Evolutionary conservation across 1,140 invertebrate species (phyloP).

Genomic region (Neoseiulus cucumeris): DNA sequence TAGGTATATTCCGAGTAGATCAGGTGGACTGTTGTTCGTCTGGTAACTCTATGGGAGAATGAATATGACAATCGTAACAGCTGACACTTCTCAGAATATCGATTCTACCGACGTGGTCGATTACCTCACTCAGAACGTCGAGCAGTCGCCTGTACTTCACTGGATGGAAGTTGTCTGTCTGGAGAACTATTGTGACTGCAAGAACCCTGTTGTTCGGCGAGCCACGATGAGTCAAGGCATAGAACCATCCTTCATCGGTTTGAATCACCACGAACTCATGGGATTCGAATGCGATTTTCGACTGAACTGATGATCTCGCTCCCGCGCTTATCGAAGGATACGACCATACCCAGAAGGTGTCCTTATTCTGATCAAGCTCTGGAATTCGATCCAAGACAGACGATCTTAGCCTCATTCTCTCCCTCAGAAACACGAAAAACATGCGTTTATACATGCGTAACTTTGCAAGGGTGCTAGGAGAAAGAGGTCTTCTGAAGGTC

Average conservation of each 20-base stretch:
- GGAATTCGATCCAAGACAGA: background rate
- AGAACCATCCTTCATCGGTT: background rate
- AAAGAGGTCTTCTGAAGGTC: too few relatives aligned
- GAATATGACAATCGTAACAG: background rate
- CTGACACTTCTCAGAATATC: background rate
- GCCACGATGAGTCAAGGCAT: background rate
- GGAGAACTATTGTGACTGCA: background rate
- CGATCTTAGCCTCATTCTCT: too few relatives aligned
- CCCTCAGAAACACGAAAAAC: too few relatives aligned
- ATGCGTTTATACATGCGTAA: too few relatives aligned
- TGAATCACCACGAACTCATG: background rate
- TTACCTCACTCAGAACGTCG: background rate
- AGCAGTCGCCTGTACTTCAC: background rate
- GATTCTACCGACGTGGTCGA: background rate
- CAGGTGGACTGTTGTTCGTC: background rate
- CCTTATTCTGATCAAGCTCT: background rate
- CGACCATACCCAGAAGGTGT: background rate
- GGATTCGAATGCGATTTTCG: background rate
- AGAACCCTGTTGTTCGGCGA: background rate
- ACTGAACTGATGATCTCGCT: background rate
- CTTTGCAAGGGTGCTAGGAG: too few relatives aligned
- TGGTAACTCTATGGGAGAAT: background rate
- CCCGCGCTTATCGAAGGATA: background rate
- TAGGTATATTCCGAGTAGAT: background rate
- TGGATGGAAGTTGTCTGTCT: background rate